These are phyloP conservation scores for Marmota monax DNA, from an alignment of 2,113 vertebrate species.

Conservation along the genomic window DNA sequence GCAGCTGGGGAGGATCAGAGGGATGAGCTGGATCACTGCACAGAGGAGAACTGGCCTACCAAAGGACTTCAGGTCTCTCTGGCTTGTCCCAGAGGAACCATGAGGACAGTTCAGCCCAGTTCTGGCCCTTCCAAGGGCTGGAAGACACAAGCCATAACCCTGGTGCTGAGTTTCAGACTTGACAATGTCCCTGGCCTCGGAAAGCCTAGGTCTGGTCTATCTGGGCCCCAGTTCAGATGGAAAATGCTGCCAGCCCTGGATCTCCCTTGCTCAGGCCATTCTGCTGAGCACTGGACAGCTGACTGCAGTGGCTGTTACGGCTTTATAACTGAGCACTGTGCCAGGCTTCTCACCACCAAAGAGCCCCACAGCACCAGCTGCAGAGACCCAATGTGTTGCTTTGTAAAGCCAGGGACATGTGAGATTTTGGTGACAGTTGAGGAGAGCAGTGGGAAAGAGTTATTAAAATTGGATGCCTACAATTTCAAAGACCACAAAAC, in stretches of 20 bases:
- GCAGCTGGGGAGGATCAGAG: neutral
- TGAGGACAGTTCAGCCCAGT: constrained; percentile 19
- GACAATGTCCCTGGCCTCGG: neutral
- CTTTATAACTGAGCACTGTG: constrained; percentile 63
- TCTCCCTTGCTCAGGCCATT: constrained; percentile 54
- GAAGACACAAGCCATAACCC: constrained; percentile 73
- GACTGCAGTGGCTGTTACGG: neutral
- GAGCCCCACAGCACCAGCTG: constrained; percentile 70
- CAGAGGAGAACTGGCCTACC: neutral
- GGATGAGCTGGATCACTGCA: neutral
- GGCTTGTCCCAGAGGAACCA: neutral
- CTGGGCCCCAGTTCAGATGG: neutral
- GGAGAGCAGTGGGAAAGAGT: neutral
- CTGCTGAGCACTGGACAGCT: neutral
- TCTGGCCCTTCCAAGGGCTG: constrained; percentile 57
- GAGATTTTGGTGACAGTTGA: neutral
- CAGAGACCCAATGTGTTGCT: constrained; percentile 61
- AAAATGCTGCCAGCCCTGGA: constrained; percentile 67
- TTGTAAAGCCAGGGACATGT: neutral
- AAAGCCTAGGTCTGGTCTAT: constrained; percentile 10
- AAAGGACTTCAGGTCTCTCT: neutral
- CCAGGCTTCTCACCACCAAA: constrained; percentile 73
- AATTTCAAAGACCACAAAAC: neutral
- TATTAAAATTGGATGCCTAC: constrained; percentile 32
- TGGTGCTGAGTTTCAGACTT: constrained; percentile 67